Evolutionary conservation across 2,888 invertebrate genomes (phyloP).

Genomic region (Macrophya annulata): DNA sequence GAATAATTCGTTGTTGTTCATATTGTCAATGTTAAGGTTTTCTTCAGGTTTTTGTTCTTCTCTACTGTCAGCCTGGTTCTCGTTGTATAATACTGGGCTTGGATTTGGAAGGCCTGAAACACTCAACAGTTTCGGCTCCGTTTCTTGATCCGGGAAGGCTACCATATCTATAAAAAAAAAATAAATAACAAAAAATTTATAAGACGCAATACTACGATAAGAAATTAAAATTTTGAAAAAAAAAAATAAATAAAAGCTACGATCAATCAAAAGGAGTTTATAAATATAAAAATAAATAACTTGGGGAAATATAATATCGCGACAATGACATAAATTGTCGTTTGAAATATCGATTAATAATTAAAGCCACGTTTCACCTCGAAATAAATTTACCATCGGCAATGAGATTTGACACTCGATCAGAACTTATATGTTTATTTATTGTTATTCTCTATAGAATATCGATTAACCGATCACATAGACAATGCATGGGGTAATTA

Average conservation of each 20-base stretch:
- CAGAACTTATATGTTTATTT: neutral
- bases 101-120: constrained; percentile 60
- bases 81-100: constrained; percentile 58
- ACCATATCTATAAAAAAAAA: constrained; percentile 73
- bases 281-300: too few relatives aligned
- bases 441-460: neutral
- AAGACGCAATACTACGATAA: neutral
- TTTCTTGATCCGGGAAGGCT: constrained; percentile 73
- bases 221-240: neutral
- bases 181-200: neutral
- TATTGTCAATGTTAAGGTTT: neutral
- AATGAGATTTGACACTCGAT: neutral
- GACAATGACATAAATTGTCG: neutral
- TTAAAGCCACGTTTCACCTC: neutral
- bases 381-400: neutral
- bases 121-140: constrained; percentile 69
- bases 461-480: neutral
- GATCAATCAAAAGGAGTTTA: neutral
- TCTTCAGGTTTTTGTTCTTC: neutral
- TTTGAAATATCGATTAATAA: neutral
- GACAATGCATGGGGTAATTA: neutral
- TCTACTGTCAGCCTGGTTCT: constrained; percentile 60
- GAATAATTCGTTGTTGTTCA: constrained; percentile 21
- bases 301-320: too few relatives aligned
- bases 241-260: too few relatives aligned